Conservation (phyloP, 2,113 vertebrate species). For the Channa argus region DNA sequence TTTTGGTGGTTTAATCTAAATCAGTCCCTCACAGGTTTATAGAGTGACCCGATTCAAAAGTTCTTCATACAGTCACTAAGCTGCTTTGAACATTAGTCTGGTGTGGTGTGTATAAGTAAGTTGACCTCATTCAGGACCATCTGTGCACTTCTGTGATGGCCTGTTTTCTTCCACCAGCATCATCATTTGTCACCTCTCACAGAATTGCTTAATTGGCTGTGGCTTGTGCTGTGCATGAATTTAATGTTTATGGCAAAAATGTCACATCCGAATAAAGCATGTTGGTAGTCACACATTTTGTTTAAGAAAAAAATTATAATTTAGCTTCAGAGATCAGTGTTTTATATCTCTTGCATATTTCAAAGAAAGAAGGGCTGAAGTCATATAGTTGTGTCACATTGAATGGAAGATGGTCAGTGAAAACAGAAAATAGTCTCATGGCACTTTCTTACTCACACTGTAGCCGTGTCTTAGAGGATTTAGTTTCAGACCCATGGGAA, state of each 20-base stretch:
- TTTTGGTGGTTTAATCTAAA: too few species aligned
- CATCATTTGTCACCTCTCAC: not conserved
- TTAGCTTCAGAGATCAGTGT: not conserved
- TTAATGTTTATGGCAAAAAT: not conserved
- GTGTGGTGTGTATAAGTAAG: too few species aligned
- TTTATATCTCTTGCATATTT: not conserved
- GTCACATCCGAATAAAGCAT: not conserved
- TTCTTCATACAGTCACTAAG: too few species aligned
- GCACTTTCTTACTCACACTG: too few species aligned
- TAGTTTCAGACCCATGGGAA: not conserved
- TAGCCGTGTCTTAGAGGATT: not conserved
- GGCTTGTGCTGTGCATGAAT: not conserved
- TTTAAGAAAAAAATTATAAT: not conserved
- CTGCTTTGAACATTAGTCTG: too few species aligned
- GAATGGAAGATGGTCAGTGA: not conserved
- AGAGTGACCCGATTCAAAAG: too few species aligned
- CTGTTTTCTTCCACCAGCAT: not conserved
- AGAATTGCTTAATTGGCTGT: not conserved
- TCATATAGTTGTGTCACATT: too few species aligned
- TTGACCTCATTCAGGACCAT: not conserved
- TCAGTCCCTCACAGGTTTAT: too few species aligned
- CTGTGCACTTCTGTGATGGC: not conserved
- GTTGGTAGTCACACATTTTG: not conserved
- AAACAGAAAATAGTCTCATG: not conserved
- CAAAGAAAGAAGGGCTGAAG: not conserved